Evolutionary conservation across 64 coral and sea anemone species (phyloP).

Genomic region (Orbicella faveolata): DNA sequence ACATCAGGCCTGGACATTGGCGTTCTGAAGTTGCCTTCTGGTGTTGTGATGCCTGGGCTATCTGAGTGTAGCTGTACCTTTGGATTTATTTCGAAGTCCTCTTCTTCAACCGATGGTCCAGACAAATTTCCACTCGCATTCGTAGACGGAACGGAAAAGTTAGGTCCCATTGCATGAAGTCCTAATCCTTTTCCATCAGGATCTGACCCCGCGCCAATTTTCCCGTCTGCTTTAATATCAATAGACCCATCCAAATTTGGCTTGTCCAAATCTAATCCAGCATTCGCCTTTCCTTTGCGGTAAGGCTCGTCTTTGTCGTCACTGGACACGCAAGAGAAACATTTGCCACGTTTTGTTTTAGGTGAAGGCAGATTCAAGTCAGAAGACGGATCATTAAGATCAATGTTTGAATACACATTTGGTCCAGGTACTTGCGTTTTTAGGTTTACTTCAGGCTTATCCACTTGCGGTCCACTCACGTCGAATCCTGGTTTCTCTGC

Average conservation of each 20-base stretch:
- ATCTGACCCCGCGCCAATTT: no score
- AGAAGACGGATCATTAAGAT: background rate
- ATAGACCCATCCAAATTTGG: background rate
- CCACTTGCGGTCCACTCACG: background rate
- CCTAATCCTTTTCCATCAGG: no score
- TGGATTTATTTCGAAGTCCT: no score
- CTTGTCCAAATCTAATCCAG: background rate
- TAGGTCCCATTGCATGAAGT: background rate
- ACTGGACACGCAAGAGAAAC: slow-evolving; percentile 14
- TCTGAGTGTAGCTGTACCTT: background rate
- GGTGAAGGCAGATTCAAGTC: background rate
- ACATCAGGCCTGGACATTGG: no score
- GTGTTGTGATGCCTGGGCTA: no score
- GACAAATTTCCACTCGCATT: background rate
- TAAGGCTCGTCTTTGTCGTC: slow-evolving; percentile 20
- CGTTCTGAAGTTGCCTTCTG: no score
- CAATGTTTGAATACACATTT: background rate
- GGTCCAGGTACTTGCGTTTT: background rate
- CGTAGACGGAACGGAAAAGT: background rate
- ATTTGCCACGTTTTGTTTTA: slow-evolving; percentile 8
- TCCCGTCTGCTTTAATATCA: background rate
- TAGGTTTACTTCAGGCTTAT: background rate
- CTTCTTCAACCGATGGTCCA: background rate
- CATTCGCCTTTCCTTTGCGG: background rate
- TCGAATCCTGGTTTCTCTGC: background rate